Base-by-base conservation (phyloP, 2,888 invertebrate species). In the Dromius quadrimaculatus region DNA sequence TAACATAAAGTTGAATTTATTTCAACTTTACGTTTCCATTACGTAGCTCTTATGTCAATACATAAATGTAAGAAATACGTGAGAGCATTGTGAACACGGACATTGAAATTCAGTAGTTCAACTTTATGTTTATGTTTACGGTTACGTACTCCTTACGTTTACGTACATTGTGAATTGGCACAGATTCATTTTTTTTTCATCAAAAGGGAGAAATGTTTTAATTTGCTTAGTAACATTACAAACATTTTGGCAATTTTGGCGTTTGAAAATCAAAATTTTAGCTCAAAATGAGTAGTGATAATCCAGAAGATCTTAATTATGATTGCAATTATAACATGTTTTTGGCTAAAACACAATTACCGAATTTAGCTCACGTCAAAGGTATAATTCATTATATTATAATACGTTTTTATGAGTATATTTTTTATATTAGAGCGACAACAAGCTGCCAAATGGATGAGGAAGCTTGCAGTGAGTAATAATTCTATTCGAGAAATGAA, bases 271-370 rank as follows among this genome's bases (percentile, higher is more conserved):
- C 59, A 36, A 68, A 68, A 68, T 68, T 68, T 34, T 59, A 17
- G 36, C 36, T 71, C 57, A 79, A 78, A 77, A 84, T 84, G 84
- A 78, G 77, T 41, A 82, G 77, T 45, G 83, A 82, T 72, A 72
- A 79, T 71, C 76, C 80, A 4, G 82, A 83, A 76, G 81, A 83
- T 74, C 76, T 86, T 36, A 85, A 85, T 77, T 86, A 86, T 76
- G 85, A 86, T 73, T 86, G 82, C 76, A 85, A 85, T 77, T 83
- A 84, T 74, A 85, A 85, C 73, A 80, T 85, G 76, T 84, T 85
- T 73, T 76, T 85, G 59, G 83, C 84, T 1, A 84, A 85, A 73
- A 81, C 81, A 1, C 79, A 82, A 77, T 74, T 86, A 32, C 80
- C 82, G 1, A 84, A 84, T 75, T 76, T 86, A 38, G 75, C 79